phyloP scores from a whole-genome alignment of 2,888 invertebrate genomes.

The Augiades crinisus region DNA sequence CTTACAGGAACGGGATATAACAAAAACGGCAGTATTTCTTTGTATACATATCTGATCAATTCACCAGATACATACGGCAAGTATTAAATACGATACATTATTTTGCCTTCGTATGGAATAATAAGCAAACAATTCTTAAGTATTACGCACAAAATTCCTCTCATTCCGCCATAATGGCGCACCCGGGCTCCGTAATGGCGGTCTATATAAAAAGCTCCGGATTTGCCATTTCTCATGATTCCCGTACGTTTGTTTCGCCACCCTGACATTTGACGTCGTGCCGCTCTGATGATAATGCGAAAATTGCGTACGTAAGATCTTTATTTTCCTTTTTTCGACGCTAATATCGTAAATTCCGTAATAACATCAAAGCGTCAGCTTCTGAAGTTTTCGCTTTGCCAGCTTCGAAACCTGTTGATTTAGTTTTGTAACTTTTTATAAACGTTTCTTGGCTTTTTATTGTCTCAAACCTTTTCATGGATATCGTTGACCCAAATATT shows the following conservation, averaged over 20 bases:
- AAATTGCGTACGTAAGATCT: conserved; percentile 13
- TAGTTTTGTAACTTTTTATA: too few species aligned
- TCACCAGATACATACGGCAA: too few species aligned
- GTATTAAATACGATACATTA: background rate
- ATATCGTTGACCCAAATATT: too few species aligned
- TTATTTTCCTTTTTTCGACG: conserved; percentile 11
- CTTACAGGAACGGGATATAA: background rate
- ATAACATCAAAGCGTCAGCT: conserved; percentile 3
- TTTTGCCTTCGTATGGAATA: background rate
- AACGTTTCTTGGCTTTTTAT: too few species aligned
- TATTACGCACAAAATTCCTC: background rate
- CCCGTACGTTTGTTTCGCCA: conserved; percentile 3
- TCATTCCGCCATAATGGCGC: conserved; percentile 3
- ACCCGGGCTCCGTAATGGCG: background rate
- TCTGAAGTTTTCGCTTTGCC: background rate
- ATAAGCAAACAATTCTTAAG: background rate
- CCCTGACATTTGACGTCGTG: conserved; percentile 22
- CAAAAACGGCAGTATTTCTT: background rate
- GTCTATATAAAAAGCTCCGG: conserved; percentile 1
- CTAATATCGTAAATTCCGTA: conserved; percentile 1
- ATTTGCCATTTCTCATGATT: conserved; percentile 5
- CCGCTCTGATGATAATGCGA: conserved; percentile 15
- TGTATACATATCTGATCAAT: too few species aligned
- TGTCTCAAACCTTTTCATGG: too few species aligned
- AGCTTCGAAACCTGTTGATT: background rate